A percentile compares a stretch with the other conserved stretches of the same genome.
Evolutionary conservation across 2,797 vertebrate genomes (phyloP).

Genomic region (Pseudochirops corinnae): DNA sequence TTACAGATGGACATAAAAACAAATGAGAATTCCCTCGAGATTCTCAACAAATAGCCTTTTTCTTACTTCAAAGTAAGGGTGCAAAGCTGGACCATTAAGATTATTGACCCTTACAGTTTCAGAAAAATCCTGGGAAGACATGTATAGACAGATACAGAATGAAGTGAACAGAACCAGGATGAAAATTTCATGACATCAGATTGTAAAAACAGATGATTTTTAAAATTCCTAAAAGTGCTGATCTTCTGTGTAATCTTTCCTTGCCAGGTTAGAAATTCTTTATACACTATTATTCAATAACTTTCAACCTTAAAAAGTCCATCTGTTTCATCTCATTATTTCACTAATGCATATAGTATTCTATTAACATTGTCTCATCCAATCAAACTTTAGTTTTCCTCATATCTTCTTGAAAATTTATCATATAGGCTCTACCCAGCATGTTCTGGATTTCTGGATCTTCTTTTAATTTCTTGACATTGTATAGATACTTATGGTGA

Average conservation of each 20-base stretch:
- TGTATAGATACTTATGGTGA: neutral
- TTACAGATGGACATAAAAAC: neutral
- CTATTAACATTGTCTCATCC: neutral
- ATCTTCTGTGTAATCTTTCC: neutral
- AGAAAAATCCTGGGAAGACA: neutral
- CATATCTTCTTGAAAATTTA: neutral
- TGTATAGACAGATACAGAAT: neutral
- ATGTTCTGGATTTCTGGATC: neutral
- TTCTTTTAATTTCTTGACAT: neutral
- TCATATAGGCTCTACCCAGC: neutral
- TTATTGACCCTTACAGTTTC: neutral
- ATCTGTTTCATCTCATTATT: neutral
- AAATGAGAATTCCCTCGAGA: neutral
- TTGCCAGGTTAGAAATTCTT: neutral
- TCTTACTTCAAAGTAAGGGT: neutral
- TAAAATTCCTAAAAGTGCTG: neutral
- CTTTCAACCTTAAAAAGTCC: neutral
- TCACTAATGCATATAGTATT: neutral
- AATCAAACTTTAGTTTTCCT: neutral
- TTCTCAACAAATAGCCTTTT: neutral
- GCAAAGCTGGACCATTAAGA: neutral
- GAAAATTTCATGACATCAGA: neutral
- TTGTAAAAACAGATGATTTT: neutral
- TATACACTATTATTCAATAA: neutral
- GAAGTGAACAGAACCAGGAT: neutral